A percentile compares a stretch with the other conserved stretches of the same genome.
Evolutionary conservation across 53 echinoderm and acorn worm genomes (phyloP).

Genomic region (Luidia sarsii): DNA sequence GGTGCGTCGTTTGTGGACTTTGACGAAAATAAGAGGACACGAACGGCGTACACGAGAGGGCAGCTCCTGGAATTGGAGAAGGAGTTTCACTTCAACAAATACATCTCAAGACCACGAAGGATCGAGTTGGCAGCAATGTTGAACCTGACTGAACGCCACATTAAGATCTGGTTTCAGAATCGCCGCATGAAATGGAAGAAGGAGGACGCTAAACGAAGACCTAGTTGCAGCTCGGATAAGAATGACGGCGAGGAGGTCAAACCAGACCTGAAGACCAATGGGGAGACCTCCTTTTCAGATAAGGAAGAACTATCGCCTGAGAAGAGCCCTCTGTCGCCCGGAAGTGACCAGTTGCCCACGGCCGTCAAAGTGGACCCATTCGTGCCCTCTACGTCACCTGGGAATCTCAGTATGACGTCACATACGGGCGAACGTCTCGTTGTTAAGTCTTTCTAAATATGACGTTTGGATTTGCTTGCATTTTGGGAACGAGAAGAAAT

Average conservation of each 20-base stretch:
- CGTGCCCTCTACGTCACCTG: slow-evolving; percentile 48
- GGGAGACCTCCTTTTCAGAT: slow-evolving; percentile 51
- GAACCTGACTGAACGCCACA: slow-evolving; percentile 96
- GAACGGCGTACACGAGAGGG: slow-evolving; percentile 96
- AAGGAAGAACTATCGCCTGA: slow-evolving; percentile 43
- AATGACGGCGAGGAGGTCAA: slow-evolving; percentile 51
- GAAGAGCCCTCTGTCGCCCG: slow-evolving; percentile 49
- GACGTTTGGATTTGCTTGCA: neutral
- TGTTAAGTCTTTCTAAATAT: slow-evolving; percentile 46
- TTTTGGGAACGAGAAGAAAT: too few relatives aligned
- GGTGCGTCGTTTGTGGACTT: slow-evolving; percentile 97
- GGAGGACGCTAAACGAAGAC: slow-evolving; percentile 91
- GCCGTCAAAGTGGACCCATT: slow-evolving; percentile 27
- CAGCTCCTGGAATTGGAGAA: slow-evolving; percentile 97
- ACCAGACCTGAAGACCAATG: slow-evolving; percentile 52
- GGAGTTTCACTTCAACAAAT: slow-evolving; percentile 98
- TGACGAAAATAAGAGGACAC: slow-evolving; percentile 96
- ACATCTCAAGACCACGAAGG: slow-evolving; percentile 90
- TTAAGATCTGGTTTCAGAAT: slow-evolving; percentile 99
- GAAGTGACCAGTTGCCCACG: slow-evolving; percentile 31
- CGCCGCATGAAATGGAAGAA: slow-evolving; percentile 99
- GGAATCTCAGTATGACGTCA: slow-evolving; percentile 39
- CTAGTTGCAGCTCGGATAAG: slow-evolving; percentile 30
- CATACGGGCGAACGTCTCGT: slow-evolving; percentile 29
- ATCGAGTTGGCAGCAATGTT: slow-evolving; percentile 97